Base-by-base conservation (phyloP, 2,113 vertebrate species). In the Setophaga kirtlandii region DNA sequence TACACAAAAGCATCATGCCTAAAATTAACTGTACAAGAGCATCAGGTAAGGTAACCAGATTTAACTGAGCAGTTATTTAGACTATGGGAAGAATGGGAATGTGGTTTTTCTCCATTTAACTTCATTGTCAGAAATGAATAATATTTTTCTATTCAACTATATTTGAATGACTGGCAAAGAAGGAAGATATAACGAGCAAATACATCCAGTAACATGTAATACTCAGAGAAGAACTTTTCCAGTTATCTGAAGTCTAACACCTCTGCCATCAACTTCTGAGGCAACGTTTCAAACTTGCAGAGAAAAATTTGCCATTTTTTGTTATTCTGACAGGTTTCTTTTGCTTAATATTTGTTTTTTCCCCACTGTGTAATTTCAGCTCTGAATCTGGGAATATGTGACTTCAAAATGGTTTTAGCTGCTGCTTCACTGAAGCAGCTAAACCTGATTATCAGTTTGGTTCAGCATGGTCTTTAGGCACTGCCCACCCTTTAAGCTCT, bases 141-240 rank as follows among this genome's bases (percentile, higher is more conserved):
- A 23, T 76, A 46, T 83, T 95, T 85, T 84, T 75, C 92, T 88
- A 93, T 94, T 94, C 80, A 94, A 92, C 68, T 62, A 31, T 23
- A 86, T 65, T 55, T 96, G 86, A 94, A 96, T 92, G 92, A 94
- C 88, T 97, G 94, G 94, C 94, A 95, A 58, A 94, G 49, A 90
- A 87, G 46, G 33, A 74, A 96, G 50, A 88, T 68, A 50, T 2
- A 90, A 87, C 5, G 42, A 89, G 58, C n/a, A 89, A 53, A 97
- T 94, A 89, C 18, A 95, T 76, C 44, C 88, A 78, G 56, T 30
- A 95, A 87, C 5, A 39, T 27, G 53, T 10, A 94, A 49, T 7
- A 75, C 83, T 93, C 78, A 0, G 5, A 85, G 22, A 81, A 78
- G 67, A 92, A 86, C 28, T 81, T 53, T 75, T 39, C 25, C 53